Conservation (phyloP, 2,888 invertebrate species). For the Melieria crassipennis region DNA sequence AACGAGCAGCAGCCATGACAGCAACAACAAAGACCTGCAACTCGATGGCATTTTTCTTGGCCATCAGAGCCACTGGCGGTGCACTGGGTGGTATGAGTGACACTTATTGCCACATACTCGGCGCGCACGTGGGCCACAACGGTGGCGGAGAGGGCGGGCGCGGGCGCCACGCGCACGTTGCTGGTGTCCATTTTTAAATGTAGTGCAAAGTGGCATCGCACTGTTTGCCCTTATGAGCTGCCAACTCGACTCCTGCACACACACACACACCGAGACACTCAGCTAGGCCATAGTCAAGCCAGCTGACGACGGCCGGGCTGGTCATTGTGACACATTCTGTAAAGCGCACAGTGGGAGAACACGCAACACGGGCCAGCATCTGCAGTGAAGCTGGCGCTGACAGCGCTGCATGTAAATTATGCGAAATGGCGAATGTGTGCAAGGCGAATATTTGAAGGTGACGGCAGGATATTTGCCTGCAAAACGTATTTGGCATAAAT, state of each 20-base stretch:
- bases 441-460: too few relatives aligned
- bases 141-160: not conserved
- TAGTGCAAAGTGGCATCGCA: slow-evolving; percentile 57
- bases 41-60: slow-evolving; percentile 11
- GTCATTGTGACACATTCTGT: too few relatives aligned
- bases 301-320: not conserved
- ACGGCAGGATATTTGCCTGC: too few relatives aligned
- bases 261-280: not conserved
- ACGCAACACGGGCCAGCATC: slow-evolving; percentile 6
- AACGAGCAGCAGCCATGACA: slow-evolving; percentile 6
- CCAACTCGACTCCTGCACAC: slow-evolving; percentile 42
- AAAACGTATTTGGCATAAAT: too few relatives aligned
- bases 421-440: too few relatives aligned
- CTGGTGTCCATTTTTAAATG: slow-evolving; percentile 35
- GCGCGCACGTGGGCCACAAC: slow-evolving; percentile 21
- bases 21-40: slow-evolving; percentile 4
- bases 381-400: slow-evolving; percentile 11
- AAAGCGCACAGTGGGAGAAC: too few relatives aligned
- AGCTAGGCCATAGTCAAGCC: not conserved
- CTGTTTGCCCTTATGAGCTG: slow-evolving; percentile 56
- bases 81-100: slow-evolving; percentile 18
- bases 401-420: not conserved
- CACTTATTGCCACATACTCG: not conserved
- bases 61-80: not conserved
- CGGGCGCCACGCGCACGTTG: slow-evolving; percentile 9